phyloP scores from a whole-genome alignment of 2,113 vertebrate species.

The Semicossyphus pulcher region DNA sequence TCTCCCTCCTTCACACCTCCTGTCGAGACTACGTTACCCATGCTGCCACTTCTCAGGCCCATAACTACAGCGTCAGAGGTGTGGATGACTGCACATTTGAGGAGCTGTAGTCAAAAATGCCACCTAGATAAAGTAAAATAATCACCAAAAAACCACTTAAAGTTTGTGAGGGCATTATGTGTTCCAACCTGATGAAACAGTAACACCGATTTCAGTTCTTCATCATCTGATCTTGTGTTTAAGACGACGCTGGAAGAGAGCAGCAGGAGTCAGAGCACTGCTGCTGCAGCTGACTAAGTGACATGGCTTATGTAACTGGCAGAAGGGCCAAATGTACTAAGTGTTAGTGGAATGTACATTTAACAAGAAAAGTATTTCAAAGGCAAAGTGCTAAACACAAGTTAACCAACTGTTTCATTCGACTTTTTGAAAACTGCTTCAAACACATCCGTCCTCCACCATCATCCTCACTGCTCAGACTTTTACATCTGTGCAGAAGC shows the following conservation, averaged over 20 bases:
- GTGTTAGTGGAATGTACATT: constrained; percentile 17
- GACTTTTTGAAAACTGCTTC: background rate
- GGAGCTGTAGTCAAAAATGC: background rate
- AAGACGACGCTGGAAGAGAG: constrained; percentile 48
- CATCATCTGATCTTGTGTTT: constrained; percentile 23
- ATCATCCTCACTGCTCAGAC: background rate
- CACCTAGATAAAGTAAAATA: background rate
- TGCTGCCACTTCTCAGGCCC: constrained; percentile 17
- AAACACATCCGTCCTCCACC: background rate
- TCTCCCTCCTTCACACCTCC: constrained; percentile 55
- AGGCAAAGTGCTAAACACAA: background rate
- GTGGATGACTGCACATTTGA: constrained; percentile 1
- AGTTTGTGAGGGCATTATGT: background rate
- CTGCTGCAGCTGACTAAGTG: constrained; percentile 73
- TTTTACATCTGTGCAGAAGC: background rate
- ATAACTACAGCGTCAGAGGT: background rate
- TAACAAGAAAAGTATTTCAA: background rate
- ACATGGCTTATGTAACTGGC: constrained; percentile 65
- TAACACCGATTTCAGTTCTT: background rate
- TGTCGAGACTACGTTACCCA: constrained; percentile 31
- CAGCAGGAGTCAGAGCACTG: constrained; percentile 62
- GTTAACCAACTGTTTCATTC: background rate
- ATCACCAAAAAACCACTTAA: background rate
- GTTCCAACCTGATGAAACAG: background rate
- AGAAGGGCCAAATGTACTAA: constrained; percentile 55